These are phyloP conservation scores for Scyliorhinus canicula DNA, from an alignment of 2,797 vertebrate species.

Conservation along the genomic window DNA sequence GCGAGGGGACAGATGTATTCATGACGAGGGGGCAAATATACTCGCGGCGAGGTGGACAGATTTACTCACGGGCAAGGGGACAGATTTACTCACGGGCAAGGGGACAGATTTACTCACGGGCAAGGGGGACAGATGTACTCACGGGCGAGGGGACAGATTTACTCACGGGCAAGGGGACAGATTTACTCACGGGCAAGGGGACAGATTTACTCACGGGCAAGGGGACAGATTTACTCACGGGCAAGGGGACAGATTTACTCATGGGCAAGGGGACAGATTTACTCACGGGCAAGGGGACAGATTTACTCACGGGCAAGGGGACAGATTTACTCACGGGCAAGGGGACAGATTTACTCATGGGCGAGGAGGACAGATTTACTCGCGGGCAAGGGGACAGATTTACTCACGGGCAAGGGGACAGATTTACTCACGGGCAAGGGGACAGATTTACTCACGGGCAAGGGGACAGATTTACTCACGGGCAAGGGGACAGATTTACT, in stretches of 20 bases:
- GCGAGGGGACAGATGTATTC: too few species aligned
- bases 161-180: neutral
- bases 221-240: neutral
- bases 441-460: neutral
- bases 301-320: neutral
- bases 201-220: neutral
- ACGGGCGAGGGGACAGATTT: neutral
- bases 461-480: neutral
- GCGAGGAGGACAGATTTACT: neutral
- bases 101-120: neutral
- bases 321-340: neutral
- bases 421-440: neutral
- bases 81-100: neutral
- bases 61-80: neutral
- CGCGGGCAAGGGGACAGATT: neutral
- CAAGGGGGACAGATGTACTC: too few species aligned
- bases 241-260: too few species aligned
- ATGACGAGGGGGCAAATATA: too few species aligned
- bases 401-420: neutral
- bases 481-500: neutral
- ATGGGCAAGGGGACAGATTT: neutral
- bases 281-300: neutral
- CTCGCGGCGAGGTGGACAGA: too few species aligned
- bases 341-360: neutral
- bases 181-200: neutral